Evolutionary conservation across 1,140 invertebrate species (phyloP).

Genomic region (Drosophila bocki): DNA sequence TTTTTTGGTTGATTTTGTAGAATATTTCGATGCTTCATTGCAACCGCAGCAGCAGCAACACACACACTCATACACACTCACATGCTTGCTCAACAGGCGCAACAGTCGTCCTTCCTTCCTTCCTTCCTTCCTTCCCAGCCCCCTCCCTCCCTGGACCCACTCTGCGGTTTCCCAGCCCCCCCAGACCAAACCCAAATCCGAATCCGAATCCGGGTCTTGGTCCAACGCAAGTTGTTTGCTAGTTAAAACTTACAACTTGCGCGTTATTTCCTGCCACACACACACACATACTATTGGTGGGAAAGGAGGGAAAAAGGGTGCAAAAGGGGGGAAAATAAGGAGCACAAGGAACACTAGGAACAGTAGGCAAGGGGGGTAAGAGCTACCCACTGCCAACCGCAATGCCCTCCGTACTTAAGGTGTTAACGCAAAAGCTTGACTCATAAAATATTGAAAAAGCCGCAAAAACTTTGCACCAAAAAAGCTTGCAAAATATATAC

Average conservation of each 20-base stretch:
- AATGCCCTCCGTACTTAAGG: constrained; percentile 81
- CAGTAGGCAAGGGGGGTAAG: no score
- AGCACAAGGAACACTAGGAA: neutral
- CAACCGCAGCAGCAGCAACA: constrained; percentile 59
- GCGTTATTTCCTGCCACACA: constrained; percentile 80
- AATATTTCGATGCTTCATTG: constrained; percentile 83
- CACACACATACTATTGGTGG: constrained; percentile 15
- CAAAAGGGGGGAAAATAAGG: neutral
- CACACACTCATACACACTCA: constrained; percentile 14
- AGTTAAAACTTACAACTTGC: constrained; percentile 82
- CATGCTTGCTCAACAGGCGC: constrained; percentile 65
- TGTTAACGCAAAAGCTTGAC: constrained; percentile 84
- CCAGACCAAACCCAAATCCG: constrained; percentile 17
- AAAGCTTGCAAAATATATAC: constrained; percentile 50
- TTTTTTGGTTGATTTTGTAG: constrained; percentile 42
- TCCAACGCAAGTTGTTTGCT: constrained; percentile 64
- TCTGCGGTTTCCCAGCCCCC: constrained; percentile 30
- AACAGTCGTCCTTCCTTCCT: constrained; percentile 45
- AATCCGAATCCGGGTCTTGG: constrained; percentile 22
- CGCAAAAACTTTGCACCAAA: constrained; percentile 83
- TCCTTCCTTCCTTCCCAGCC: constrained; percentile 1
- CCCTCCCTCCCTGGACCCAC: neutral
- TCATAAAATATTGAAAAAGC: constrained; percentile 85
- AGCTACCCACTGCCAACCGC: constrained; percentile 44
- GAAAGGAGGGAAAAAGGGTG: neutral